A percentile compares a stretch with the other conserved stretches of the same genome.
These are phyloP conservation scores for Dromococcyx pavoninus DNA, from an alignment of 2,797 vertebrate genomes.

Conservation along the genomic window DNA sequence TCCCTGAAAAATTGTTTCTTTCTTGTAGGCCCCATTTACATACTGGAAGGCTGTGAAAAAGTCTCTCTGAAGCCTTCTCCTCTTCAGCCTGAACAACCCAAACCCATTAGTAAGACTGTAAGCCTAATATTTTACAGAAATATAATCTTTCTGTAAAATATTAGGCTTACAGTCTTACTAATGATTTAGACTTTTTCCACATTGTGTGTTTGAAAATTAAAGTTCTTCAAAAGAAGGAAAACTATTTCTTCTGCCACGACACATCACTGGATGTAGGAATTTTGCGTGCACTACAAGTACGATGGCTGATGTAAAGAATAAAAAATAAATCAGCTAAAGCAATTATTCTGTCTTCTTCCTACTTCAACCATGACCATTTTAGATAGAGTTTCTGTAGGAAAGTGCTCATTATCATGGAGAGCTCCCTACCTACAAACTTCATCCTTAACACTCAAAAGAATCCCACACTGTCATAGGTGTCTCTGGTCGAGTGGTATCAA, in stretches of 20 bases:
- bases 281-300: background rate
- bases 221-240: background rate
- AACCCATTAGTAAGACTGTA: too few species aligned
- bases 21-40: too few species aligned
- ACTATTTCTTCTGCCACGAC: background rate
- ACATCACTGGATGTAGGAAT: background rate
- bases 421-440: background rate
- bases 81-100: too few species aligned
- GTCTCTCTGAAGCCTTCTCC: too few species aligned
- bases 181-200: background rate
- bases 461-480: background rate
- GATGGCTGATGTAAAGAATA: background rate
- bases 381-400: background rate
- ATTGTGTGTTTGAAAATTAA: background rate
- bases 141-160: background rate
- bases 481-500: background rate
- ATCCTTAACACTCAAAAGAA: background rate
- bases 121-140: too few species aligned
- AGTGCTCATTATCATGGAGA: background rate
- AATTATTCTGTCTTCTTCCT: background rate
- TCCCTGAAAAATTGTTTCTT: too few species aligned
- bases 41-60: too few species aligned
- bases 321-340: background rate
- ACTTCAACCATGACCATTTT: background rate
- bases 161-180: background rate